These are phyloP conservation scores for Sarcophaga caerulescens DNA, from an alignment of 2,888 invertebrate species.

Conservation along the genomic window DNA sequence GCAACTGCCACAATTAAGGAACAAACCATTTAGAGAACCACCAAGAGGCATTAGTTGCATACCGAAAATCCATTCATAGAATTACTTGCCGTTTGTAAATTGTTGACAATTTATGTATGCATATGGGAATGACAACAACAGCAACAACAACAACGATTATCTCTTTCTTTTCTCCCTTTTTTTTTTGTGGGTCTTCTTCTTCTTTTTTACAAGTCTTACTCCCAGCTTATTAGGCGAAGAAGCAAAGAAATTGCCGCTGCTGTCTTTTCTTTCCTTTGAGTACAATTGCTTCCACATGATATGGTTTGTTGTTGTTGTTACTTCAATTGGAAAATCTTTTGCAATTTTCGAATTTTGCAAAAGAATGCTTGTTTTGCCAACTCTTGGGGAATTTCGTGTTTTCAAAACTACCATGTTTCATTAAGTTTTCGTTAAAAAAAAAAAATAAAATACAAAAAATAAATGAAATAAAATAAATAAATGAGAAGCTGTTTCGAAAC, in stretches of 20 bases:
- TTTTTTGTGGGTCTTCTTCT: too few relatives aligned
- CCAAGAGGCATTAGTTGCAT: constrained; percentile 65
- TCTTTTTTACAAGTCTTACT: too few relatives aligned
- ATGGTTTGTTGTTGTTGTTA: constrained; percentile 26
- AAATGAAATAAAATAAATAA: background rate
- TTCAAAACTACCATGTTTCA: constrained; percentile 29
- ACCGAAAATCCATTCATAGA: constrained; percentile 60
- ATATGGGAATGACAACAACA: constrained; percentile 27
- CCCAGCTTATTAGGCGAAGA: too few relatives aligned
- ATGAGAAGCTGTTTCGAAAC: background rate
- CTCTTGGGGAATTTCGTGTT: constrained; percentile 49
- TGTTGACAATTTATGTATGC: constrained; percentile 63
- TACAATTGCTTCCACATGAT: too few relatives aligned
- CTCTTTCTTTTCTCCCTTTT: background rate
- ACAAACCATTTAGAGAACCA: constrained; percentile 63
- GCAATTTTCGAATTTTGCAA: constrained; percentile 47
- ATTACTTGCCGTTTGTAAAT: constrained; percentile 65
- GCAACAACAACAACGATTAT: background rate
- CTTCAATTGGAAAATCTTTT: constrained; percentile 37
- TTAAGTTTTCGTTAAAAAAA: background rate
- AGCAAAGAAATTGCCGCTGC: too few relatives aligned
- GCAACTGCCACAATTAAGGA: constrained; percentile 64
- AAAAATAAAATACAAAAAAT: background rate
- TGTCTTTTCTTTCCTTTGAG: too few relatives aligned
- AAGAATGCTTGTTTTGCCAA: constrained; percentile 36